phyloP scores from a whole-genome alignment of 1,140 invertebrate genomes.

The Papilio xuthus region DNA sequence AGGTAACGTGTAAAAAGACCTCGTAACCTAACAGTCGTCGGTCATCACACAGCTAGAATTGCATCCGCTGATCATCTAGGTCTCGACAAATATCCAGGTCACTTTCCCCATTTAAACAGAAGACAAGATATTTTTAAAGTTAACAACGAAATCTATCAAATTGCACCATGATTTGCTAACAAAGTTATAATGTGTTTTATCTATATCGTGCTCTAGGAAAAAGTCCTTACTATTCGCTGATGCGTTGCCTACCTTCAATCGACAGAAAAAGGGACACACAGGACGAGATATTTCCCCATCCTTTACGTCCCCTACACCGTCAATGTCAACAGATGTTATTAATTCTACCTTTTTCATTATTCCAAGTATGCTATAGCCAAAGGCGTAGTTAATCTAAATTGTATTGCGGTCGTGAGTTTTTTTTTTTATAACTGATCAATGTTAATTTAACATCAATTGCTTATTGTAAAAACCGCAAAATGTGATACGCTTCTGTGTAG shows the following conservation, averaged over 20 bases:
- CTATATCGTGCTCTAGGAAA: too few relatives aligned
- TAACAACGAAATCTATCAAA: not conserved
- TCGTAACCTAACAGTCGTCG: slow-evolving; percentile 24
- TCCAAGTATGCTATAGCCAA: not conserved
- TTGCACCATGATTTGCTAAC: not conserved
- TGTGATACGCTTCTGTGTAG: not conserved
- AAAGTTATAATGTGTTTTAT: too few relatives aligned
- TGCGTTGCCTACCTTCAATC: too few relatives aligned
- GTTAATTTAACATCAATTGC: slow-evolving; percentile 1
- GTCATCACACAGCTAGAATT: slow-evolving; percentile 4
- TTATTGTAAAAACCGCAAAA: slow-evolving; percentile 15
- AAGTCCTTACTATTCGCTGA: too few relatives aligned
- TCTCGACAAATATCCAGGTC: slow-evolving; percentile 41
- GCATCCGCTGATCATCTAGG: slow-evolving; percentile 37
- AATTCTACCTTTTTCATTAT: too few relatives aligned
- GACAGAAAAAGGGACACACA: too few relatives aligned
- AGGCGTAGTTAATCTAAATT: not conserved
- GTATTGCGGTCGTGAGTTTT: not conserved
- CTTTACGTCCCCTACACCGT: too few relatives aligned
- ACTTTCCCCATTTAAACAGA: slow-evolving; percentile 39
- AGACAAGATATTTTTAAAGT: not conserved
- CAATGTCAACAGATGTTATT: too few relatives aligned
- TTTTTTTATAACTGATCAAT: not conserved
- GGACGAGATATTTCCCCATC: too few relatives aligned
- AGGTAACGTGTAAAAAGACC: slow-evolving; percentile 15